Conservation (phyloP, 1,140 invertebrate species). For the Drosophila sproati region DNA sequence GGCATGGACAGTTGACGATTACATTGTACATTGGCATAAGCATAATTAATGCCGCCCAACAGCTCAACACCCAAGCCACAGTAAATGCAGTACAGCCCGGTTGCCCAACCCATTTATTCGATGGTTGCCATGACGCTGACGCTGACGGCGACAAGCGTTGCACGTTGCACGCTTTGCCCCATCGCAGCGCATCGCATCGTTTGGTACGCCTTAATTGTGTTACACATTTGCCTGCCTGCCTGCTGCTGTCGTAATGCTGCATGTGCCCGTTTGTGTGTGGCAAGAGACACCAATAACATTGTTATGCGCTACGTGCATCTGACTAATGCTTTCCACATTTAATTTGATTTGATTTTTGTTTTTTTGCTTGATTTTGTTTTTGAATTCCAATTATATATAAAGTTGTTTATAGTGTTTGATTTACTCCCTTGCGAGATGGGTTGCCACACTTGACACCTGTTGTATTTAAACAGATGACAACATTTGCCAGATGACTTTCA, state of each 20-base stretch:
- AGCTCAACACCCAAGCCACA: neutral
- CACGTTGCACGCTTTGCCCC: neutral
- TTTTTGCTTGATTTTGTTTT: no score
- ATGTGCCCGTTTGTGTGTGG: slow-evolving; percentile 1
- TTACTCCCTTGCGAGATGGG: no score
- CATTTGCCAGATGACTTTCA: no score
- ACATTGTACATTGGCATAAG: slow-evolving; percentile 2
- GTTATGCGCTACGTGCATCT: neutral
- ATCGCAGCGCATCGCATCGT: neutral
- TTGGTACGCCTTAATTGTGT: slow-evolving; percentile 60
- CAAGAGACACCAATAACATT: neutral
- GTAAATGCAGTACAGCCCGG: neutral
- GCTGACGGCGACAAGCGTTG: slow-evolving; percentile 1
- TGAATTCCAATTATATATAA: no score
- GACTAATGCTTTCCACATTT: no score
- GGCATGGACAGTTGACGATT: neutral
- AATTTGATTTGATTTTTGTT: no score
- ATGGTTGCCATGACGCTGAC: slow-evolving; percentile 8
- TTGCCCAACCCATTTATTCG: slow-evolving; percentile 1
- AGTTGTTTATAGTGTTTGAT: neutral
- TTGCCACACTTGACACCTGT: no score
- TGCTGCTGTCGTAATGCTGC: slow-evolving; percentile 36
- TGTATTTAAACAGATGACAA: no score
- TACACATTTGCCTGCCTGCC: slow-evolving; percentile 34
- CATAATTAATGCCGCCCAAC: slow-evolving; percentile 17